Base-by-base conservation (phyloP, 2,888 invertebrate species). In the Mimachlamys varia region DNA sequence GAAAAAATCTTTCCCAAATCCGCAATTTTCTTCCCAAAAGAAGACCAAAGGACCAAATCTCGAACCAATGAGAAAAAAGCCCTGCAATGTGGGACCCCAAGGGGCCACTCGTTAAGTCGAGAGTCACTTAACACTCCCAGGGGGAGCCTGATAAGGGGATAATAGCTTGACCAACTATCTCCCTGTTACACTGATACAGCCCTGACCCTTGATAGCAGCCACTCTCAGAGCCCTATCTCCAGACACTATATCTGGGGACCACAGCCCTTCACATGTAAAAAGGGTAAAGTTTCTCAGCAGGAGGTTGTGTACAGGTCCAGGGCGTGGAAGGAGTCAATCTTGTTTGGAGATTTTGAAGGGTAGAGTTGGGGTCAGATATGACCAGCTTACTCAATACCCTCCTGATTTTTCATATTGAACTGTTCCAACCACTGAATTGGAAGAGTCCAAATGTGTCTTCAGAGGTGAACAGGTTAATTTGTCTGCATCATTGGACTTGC, bases 41-140 rank as follows among this genome's bases (percentile, higher is more conserved):
- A n/a, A n/a, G n/a, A n/a, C n/a, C n/a, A n/a, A n/a, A n/a, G n/a
- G 76, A 76, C 33, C 76, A 76, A 0, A 33, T 33, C 33, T 76
- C 33, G 33, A 76, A 10, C 10, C 76, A 76, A 62, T 76, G 76
- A 76, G 0, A 76, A 27, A n/a, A n/a, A n/a, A n/a, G n/a, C n/a
- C n/a, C n/a, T n/a, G n/a, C n/a, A n/a, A 76, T 76, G 76, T 76
- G 33, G 33, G 76, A 76, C 76, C 76, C 76, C 7, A 76, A 10
- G 76, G 76, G 76, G 76, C 27, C 76, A 76, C 76, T 76, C 76
- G 33, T 0, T n/a, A 12, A 10, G 33, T 58, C 53, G n/a, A 58
- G 58, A 19, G n/a, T 58, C 76, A 76, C 76, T 76, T 33, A 76
- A 76, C 33, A 58, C 76, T 33, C 76, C 76, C 76, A 76, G 27